A percentile compares a stretch with the other conserved stretches of the same genome.
Conservation (phyloP, 1,140 invertebrate genomes). For the Paralvinella palmiformis region DNA sequence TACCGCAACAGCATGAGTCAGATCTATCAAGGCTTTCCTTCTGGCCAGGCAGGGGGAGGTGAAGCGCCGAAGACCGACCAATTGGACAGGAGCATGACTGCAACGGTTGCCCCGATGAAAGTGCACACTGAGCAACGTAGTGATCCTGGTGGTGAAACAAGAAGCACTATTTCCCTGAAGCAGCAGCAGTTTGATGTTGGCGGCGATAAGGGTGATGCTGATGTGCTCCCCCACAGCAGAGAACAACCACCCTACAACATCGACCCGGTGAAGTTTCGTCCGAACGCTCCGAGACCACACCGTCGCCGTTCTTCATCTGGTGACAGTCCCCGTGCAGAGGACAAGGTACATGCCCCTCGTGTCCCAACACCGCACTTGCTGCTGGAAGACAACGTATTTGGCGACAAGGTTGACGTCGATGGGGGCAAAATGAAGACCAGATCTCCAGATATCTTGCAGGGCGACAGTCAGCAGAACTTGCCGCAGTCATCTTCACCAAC, state of each 20-base stretch:
- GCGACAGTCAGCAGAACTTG: neutral
- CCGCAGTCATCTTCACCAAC: neutral
- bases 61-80: too few relatives aligned
- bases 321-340: neutral
- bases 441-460: too few relatives aligned
- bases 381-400: neutral
- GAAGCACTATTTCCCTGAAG: too few relatives aligned
- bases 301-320: neutral
- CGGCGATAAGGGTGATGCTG: too few relatives aligned
- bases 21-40: constrained; percentile 12
- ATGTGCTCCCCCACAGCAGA: too few relatives aligned
- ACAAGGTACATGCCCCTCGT: too few relatives aligned
- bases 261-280: neutral
- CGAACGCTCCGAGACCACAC: neutral
- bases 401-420: too few relatives aligned
- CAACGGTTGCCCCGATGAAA: neutral
- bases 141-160: too few relatives aligned
- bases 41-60: too few relatives aligned
- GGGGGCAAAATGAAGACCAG: too few relatives aligned
- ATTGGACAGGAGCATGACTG: neutral
- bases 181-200: too few relatives aligned
- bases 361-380: neutral
- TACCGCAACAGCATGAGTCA: constrained; percentile 20
- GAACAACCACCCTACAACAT: neutral
- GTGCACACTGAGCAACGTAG: too few relatives aligned